Evolutionary conservation across 2,888 invertebrate genomes (phyloP).

Genomic region (Clistopyga incitator): DNA sequence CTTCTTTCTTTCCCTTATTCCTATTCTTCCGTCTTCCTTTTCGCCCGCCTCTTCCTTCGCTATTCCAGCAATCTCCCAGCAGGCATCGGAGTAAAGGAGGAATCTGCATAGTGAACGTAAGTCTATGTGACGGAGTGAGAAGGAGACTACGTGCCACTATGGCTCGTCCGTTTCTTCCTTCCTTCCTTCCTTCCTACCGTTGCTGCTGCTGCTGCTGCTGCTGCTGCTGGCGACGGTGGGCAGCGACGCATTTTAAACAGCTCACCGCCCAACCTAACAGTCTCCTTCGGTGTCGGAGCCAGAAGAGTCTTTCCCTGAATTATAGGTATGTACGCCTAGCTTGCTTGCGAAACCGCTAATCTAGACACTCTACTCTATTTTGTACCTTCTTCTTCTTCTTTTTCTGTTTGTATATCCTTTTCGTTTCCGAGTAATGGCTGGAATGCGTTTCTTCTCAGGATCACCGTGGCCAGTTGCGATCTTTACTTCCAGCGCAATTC

Average conservation of each 20-base stretch:
- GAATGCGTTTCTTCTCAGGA: conserved; percentile 17
- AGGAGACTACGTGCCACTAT: conserved; percentile 56
- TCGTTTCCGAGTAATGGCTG: conserved; percentile 40
- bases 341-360: conserved; percentile 68
- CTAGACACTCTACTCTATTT: conserved; percentile 55
- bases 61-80: conserved; percentile 60
- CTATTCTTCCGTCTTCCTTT: conserved; percentile 40
- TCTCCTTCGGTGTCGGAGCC: conserved; percentile 61
- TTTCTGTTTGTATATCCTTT: conserved; percentile 30
- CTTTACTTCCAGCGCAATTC: neutral
- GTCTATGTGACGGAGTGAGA: conserved; percentile 48
- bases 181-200: conserved; percentile 51
- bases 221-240: conserved; percentile 59
- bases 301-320: conserved; percentile 69
- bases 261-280: conserved; percentile 31
- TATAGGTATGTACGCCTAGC: conserved; percentile 65
- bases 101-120: conserved; percentile 44
- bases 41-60: neutral
- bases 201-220: conserved; percentile 1
- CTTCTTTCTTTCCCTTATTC: conserved; percentile 39
- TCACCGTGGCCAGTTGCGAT: conserved; percentile 1
- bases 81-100: conserved; percentile 41
- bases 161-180: conserved; percentile 58
- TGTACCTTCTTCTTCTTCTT: conserved; percentile 13
- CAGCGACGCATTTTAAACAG: conserved; percentile 69